Conservation (phyloP, 2,797 vertebrate species). For the Cyprinodon diabolis region DNA sequence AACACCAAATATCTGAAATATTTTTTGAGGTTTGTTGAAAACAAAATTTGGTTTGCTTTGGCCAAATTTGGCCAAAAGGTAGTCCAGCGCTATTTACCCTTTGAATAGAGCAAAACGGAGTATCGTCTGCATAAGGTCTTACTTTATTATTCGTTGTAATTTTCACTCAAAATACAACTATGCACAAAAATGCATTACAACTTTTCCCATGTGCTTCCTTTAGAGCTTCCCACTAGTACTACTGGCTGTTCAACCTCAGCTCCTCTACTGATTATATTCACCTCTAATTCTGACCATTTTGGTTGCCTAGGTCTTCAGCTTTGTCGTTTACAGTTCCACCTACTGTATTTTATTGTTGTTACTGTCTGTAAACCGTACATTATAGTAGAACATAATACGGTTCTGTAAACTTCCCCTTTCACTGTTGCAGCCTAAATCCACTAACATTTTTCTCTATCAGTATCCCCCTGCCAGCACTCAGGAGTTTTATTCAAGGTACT, state of each 20-base stretch:
- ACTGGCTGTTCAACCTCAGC: not conserved
- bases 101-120: not conserved
- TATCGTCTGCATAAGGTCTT: not conserved
- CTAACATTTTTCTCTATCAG: too few relatives aligned
- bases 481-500: too few relatives aligned
- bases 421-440: too few relatives aligned
- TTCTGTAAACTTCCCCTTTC: too few relatives aligned
- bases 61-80: not conserved
- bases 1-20: not conserved
- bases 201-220: not conserved
- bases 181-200: not conserved
- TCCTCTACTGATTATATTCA: not conserved
- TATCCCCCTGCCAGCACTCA: too few relatives aligned
- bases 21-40: not conserved
- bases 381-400: too few relatives aligned
- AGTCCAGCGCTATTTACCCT: too few relatives aligned
- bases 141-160: not conserved
- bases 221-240: not conserved
- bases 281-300: too few relatives aligned
- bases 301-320: too few relatives aligned
- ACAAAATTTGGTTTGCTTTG: not conserved
- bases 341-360: too few relatives aligned
- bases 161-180: not conserved
- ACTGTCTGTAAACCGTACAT: too few relatives aligned
- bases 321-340: too few relatives aligned